Evolutionary conservation across 2,113 vertebrate genomes (phyloP), one percentile per base, ranked within the genome.

Genomic region (Petromus typicus): DNA sequence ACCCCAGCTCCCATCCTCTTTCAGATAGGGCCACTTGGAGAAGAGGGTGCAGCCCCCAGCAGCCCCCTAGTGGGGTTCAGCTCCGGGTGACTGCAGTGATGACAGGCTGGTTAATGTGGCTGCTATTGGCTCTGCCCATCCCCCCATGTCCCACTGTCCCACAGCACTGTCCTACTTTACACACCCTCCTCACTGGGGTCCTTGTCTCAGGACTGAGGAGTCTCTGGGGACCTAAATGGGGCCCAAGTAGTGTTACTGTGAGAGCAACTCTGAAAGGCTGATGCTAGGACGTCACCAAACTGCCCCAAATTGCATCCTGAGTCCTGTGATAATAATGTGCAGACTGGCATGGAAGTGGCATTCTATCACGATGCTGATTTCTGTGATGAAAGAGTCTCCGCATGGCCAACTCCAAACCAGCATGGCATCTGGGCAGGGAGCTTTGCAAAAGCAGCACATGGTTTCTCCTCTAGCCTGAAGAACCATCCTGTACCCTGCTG

Each of bases 361-460:
- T 76, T 90, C 76, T 78, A n/a, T 61, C 5, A 40, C 16, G 56
- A 12, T 10, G 20, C 7, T 37, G 13, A 43, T n/a, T 75, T 88
- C 48, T 8, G 3, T 18, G 23, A 25, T 59, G 34, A 54, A 82
- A 48, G 11, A 59, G 20, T 63, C 9, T 37, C 73, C 7, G 16
- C 17, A 20, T 3, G 51, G 67, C 34, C 10, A 51, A 43, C 13
- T 91, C 16, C 27, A 82, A 90, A 23, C 13, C 17, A 25, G 45
- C 0, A 17, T 3, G 48, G n/a, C 7, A 10, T 80, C 18, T 1
- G 3, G 1, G 14, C 63, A 18, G 43, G 4, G 13, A 5, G 25
- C 16, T 37, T 18, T 57, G 20, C 25, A 87, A 61, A 25, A 14
- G 69, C 14, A 73, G 4, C 18, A 0, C 25, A 1, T 13, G 6